Base-by-base conservation (phyloP, 2,113 vertebrate species). In the Chamaea fasciata region DNA sequence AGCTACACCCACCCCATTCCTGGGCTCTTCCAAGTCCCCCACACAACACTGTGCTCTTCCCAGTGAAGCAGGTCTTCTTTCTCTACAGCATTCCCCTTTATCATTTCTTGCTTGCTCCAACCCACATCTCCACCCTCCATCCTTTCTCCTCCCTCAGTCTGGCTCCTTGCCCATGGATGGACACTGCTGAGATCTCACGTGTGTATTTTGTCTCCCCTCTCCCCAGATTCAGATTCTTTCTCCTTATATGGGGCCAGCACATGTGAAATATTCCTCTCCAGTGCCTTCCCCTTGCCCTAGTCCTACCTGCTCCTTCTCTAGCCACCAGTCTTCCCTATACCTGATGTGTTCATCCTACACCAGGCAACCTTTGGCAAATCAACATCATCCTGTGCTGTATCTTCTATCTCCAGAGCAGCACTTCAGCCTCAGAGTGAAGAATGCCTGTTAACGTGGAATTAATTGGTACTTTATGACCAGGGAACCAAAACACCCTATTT, bases 21-120 rank as follows among this genome's bases (percentile, higher is more conserved):
- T 13, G 0, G 0, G n/a, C 44, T 83, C 57, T 2, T 59, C 47
- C 70, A 7, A 37, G 27, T 35, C 6, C n/a, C 4, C 19, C 33
- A 12, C 27, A 4, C 18, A 39, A 3, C 4, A 31, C 28, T 30
- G 8, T 46, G 28, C 15, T 60, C 69, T 53, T 63, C 60, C 42
- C 42, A 17, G 22, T 0, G 1, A 39, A 39, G 33, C 55, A 63
- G 39, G 30, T 13, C 27, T 71, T 57, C 8, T 13, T 49, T n/a
- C 47, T 68, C 70, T 26, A 27, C 21, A n/a, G 30, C 21, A 9
- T 68, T 76, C 30, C 23, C 13, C 20, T 78, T 80, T 37, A 21
- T 37, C 0, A 0, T n/a, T 53, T 70, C 52, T 63, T 42, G 6
- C 37, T 81, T 74, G 26, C 30, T 78, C 12, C 42, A 82, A 12